Evolutionary conservation across 2,113 vertebrate genomes (phyloP), one percentile per base, ranked within the genome.

Genomic region (Mesoclemmys tuberculata): DNA sequence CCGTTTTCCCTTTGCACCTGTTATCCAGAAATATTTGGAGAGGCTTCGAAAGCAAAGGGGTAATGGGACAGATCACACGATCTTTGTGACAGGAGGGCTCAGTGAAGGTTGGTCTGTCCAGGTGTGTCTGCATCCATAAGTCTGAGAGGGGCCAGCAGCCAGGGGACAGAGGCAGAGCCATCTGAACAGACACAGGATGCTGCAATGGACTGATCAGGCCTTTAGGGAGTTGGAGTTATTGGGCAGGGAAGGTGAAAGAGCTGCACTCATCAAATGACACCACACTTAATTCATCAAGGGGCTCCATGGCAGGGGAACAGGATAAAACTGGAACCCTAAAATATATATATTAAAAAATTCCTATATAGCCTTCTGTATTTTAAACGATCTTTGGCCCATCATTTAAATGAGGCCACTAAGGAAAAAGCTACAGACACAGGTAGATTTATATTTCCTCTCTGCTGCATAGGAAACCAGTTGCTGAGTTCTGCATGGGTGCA

Each of bases 401-500:
- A 44, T 52, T 52, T 52, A 52, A 52, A 52, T 14, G 14, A 52
- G 51, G 51, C 51, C 51, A 52, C 21, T 78, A 64, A 55, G 35
- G 44, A 54, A 80, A 91, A 90, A 79, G 3, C 51, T 0, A 80
- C 5, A 46, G 11, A 41, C 24, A 46, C 26, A n/a, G 21, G 7
- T 10, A 81, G 46, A 29, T 89, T 44, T 77, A 27, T 46, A 44
- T 46, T 38, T 89, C 27, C 18, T 83, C 35, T 58, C 41, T 46
- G 26, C 41, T 89, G 41, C 85, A 79, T 5, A 44, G 21, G 31
- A 61, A 68, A 49, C 58, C 46, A 64, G 61, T 78, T 91, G 29
- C 38, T 5, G 0, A 71, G 51, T 55, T 71, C 18, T 54, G 49
- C 0, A 0, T 24, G 54, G 83, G 3, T 31, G 55, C 26, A 68